These are phyloP conservation scores for Periophthalmus magnuspinnatus DNA, from an alignment of 2,797 vertebrate species.

Conservation along the genomic window DNA sequence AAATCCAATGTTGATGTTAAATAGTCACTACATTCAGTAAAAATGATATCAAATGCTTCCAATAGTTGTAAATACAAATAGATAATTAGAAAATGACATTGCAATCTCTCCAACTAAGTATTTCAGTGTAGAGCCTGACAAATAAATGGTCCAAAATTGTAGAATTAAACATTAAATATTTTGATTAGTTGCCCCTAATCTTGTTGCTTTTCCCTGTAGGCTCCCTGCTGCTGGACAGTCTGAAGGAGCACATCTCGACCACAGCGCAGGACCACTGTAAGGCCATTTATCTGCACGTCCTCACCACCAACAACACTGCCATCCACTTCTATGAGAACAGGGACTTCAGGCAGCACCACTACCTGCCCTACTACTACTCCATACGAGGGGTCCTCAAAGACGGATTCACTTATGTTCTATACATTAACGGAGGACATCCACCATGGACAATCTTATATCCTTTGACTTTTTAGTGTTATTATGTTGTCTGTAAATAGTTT, in stretches of 20 bases:
- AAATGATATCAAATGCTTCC: not conserved
- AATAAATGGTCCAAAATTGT: too few species aligned
- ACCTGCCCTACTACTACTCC: conserved; percentile 98
- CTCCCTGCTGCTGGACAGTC: conserved; percentile 94
- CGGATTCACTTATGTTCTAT: conserved; percentile 97
- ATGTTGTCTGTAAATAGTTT: not conserved
- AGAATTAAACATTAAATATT: not conserved
- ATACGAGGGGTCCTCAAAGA: conserved; percentile 98
- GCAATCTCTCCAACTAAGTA: too few species aligned
- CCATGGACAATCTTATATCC: conserved; percentile 99
- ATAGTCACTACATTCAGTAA: not conserved
- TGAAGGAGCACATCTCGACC: conserved; percentile 97
- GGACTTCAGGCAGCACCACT: conserved; percentile 98
- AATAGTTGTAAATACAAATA: not conserved
- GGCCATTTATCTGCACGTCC: conserved; percentile 97
- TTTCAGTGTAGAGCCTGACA: too few species aligned
- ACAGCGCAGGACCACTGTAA: conserved; percentile 98
- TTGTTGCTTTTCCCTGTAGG: conserved; percentile 66
- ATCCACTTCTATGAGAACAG: conserved; percentile 98
- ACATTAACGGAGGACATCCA: conserved; percentile 96
- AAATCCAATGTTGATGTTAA: not conserved
- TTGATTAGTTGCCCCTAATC: not conserved
- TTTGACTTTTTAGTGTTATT: conserved; percentile 60
- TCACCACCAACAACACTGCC: conserved; percentile 96
- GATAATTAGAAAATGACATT: too few species aligned